These are phyloP conservation scores for Vombatus ursinus DNA, from an alignment of 2,113 vertebrate genomes.

Conservation along the genomic window DNA sequence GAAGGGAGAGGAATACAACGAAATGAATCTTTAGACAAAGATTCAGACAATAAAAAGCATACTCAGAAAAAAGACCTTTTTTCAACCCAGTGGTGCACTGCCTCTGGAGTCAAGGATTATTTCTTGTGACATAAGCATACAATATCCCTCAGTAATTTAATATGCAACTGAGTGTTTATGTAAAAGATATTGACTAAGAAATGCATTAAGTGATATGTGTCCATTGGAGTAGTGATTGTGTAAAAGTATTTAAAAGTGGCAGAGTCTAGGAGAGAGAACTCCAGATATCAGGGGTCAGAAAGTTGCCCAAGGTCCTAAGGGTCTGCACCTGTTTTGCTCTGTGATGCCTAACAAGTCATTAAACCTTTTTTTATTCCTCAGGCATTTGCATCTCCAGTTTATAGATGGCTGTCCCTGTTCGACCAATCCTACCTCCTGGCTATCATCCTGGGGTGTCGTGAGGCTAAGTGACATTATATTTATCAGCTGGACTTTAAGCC, in stretches of 20 bases:
- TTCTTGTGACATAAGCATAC: conserved; percentile 34
- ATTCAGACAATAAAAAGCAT: conserved; percentile 53
- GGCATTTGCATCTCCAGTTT: conserved; percentile 21
- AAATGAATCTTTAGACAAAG: conserved; percentile 45
- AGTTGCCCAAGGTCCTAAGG: conserved; percentile 42
- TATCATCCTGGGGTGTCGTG: conserved; percentile 46
- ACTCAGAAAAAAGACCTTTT: conserved; percentile 54
- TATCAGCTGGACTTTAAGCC: conserved; percentile 65
- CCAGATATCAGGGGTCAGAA: conserved; percentile 33
- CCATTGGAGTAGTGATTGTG: conserved; percentile 35
- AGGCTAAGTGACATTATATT: conserved; percentile 70
- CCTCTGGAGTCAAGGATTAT: conserved; percentile 25
- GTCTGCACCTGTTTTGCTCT: conserved; percentile 41
- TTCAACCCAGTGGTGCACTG: conserved; percentile 52
- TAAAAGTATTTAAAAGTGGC: conserved; percentile 45
- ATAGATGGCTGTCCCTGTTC: neutral
- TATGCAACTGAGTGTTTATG: conserved; percentile 49
- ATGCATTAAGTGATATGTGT: conserved; percentile 46
- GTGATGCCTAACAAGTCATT: conserved; percentile 36
- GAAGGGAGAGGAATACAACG: conserved; percentile 54
- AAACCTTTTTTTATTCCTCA: conserved; percentile 49
- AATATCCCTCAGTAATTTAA: conserved; percentile 46
- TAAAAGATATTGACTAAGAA: conserved; percentile 46
- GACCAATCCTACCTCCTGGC: conserved; percentile 41
- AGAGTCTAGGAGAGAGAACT: conserved; percentile 21